Evolutionary conservation across 2,888 invertebrate genomes (phyloP), one percentile per base, ranked within the genome.

Genomic region (Zygaena filipendulae): DNA sequence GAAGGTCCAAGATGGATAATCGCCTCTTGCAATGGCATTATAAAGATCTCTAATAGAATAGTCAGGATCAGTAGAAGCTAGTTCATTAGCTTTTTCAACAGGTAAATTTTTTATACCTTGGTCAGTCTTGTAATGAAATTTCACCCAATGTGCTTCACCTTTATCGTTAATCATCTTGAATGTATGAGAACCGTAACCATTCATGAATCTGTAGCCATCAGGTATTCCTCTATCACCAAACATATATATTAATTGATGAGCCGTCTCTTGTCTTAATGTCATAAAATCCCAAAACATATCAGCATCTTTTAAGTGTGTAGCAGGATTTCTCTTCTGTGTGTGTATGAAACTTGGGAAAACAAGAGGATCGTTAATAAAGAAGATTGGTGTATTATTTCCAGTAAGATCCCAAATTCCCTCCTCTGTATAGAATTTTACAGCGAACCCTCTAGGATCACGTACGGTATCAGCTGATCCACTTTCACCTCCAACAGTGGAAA

Each of bases 241-340:
- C 48, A 96, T 63, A 66, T 96, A 88, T 56, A 90, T 63, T 8
- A 86, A 68, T 57, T 96, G 96, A 59, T 97, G 97, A 20, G 86
- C 85, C 2, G 90, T 83, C 67, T 97, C 97, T 0, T 95, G 93
- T 22, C 96, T 84, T 25, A 97, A 75, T 0, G 91, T 87, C 43
- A 95, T 83, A 57, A 97, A 97, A 63, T 97, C 97, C 97, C 97
- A 97, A 59, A 95, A 93, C 94, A 95, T 95, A 54, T 97, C 91
- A 2, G 91, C 75, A 72, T 97, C 96, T 74, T 94, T 95, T 22
- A 96, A 75, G 56, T 93, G 91, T 0, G 93, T 93, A 23, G 84
- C 89, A 1, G 98, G 98, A 61, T 98, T 97, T 41, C 97, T 84
- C 64, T 97, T 98, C 62, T 97, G 97, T 0, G 97, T 95, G 63